phyloP scores from a whole-genome alignment of 2,888 invertebrate genomes.

The Amitus sp. region DNA sequence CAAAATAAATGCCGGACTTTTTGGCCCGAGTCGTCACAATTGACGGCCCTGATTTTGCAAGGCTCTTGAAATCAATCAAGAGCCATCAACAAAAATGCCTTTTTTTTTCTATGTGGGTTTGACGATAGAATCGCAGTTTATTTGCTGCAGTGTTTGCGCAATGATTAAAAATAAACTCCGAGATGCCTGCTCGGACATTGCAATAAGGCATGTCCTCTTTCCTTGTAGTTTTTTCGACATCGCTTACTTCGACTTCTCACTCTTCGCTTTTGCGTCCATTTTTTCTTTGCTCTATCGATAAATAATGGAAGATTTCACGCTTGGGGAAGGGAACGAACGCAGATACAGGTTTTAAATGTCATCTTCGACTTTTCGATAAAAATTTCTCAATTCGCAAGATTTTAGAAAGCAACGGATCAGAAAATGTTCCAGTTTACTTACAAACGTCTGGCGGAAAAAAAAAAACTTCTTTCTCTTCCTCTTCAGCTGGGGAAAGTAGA shows the following conservation, averaged over 20 bases:
- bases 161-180: constrained; percentile 1
- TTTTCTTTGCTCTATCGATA: neutral
- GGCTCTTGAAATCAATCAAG: neutral
- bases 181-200: constrained; percentile 1
- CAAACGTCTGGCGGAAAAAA: no score
- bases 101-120: constrained; percentile 1
- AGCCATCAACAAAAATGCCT: neutral
- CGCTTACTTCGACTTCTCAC: neutral
- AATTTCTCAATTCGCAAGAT: no score
- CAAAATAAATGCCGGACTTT: no score
- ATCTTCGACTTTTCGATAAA: no score
- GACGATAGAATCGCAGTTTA: constrained; percentile 1
- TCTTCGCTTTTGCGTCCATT: neutral
- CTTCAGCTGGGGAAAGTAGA: no score
- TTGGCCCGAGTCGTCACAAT: no score
- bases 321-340: no score
- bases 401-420: no score
- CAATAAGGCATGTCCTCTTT: constrained; percentile 5
- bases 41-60: neutral
- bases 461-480: no score
- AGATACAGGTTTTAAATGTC: no score
- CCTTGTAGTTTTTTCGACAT: constrained; percentile 6
- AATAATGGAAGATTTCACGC: neutral
- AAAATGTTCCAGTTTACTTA: no score
- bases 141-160: constrained; percentile 2